Base-by-base conservation (phyloP, 2,113 vertebrate species). In the Calypte anna region DNA sequence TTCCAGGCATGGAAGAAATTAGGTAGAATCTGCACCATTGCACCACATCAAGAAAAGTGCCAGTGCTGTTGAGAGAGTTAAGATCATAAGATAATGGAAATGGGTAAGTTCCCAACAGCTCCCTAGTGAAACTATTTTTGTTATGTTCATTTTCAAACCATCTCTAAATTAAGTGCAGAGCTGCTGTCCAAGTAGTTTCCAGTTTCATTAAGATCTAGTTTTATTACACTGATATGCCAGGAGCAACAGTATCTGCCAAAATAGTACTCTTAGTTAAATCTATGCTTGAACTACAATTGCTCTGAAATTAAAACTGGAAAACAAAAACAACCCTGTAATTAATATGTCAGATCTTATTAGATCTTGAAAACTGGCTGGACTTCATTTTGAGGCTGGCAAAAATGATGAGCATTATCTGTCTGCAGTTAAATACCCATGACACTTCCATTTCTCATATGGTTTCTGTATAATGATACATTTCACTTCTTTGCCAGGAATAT, bases 231-330 rank as follows among this genome's bases (percentile, higher is more conserved):
- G 63, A 85, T 81, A 36, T 79, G 79, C 76, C 81, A 73, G 63
- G 50, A 92, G 64, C 48, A 84, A 86, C 48, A 83, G 48, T 78
- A 75, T 53, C 57, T 89, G 70, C 64, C 58, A 79, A 89, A 94
- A 61, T 9, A 69, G 22, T 67, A 59, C 7, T 83, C 64, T 76
- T 88, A 91, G 67, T 90, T 86, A 82, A 95, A 88, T 93, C 57
- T 91, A 10, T 79, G 16, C 82, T 96, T 92, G 48, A 94, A 92
- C 50, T 92, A 75, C 68, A 46, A 53, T 70, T 96, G 78, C 64
- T 70, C 79, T 83, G 82, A 88, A 95, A 97, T 95, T 92, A 96
- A 94, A 97, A 95, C 28, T 53, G 36, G 72, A 90, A 92, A 96
- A 93, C 74, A 96, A 91, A 95, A 91, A 70, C 81, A 96, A 84